Evolutionary conservation across 2,797 vertebrate species (phyloP).

Genomic region (Helicolenus hilgendorfi): DNA sequence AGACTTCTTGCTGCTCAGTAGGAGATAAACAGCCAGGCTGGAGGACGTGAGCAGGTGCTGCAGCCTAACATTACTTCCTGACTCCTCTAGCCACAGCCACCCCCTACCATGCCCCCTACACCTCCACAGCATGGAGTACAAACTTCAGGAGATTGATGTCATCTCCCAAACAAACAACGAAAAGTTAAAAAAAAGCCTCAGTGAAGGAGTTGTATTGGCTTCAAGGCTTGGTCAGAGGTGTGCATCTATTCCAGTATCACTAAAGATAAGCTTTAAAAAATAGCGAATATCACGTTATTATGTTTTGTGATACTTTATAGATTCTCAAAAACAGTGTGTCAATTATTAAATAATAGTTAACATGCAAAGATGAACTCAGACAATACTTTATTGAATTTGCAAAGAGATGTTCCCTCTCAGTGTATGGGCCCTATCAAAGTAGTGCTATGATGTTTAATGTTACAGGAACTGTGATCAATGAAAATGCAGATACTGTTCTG

Average conservation of each 20-base stretch:
- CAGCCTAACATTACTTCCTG: constrained; percentile 65
- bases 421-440: not conserved
- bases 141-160: constrained; percentile 36
- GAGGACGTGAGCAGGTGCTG: constrained; percentile 63
- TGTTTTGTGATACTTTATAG: too few species aligned
- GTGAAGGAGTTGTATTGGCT: not conserved
- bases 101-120: constrained; percentile 28
- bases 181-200: not conserved
- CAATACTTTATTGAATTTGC: too few species aligned
- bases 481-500: not conserved
- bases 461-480: not conserved
- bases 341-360: too few species aligned
- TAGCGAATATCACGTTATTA: too few species aligned
- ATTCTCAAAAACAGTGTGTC: too few species aligned
- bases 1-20: constrained; percentile 44
- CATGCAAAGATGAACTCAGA: too few species aligned
- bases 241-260: not conserved
- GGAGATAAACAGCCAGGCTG: constrained; percentile 62
- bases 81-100: constrained; percentile 23
- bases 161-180: constrained; percentile 44
- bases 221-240: constrained; percentile 6
- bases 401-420: too few species aligned
- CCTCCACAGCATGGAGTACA: constrained; percentile 42
- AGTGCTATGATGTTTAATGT: not conserved
- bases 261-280: not conserved